A percentile compares a stretch with the other conserved stretches of the same genome.
Conservation (phyloP, 2,797 vertebrate genomes). For the Sebastes miniatus region DNA sequence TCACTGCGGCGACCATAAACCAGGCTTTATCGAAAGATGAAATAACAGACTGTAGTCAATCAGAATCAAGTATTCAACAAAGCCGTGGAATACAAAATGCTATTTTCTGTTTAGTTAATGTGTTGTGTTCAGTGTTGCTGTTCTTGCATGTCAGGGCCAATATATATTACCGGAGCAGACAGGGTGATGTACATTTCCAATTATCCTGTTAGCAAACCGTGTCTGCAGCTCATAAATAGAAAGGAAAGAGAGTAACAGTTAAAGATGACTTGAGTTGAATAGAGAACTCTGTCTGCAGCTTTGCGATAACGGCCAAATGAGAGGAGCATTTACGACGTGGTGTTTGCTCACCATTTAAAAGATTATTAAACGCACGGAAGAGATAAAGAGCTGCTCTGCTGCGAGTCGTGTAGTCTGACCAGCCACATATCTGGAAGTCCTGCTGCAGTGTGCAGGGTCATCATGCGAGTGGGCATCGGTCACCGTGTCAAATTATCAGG, state of each 20-base stretch:
- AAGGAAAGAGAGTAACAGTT: neutral
- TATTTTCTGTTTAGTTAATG: neutral
- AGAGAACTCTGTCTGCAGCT: constrained; percentile 1
- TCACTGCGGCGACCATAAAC: too few species aligned
- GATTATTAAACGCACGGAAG: constrained; percentile 7
- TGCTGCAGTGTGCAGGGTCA: neutral
- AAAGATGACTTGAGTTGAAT: neutral
- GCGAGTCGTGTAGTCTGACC: constrained; percentile 11
- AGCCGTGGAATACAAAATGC: neutral
- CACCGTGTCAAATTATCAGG: neutral
- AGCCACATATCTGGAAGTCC: constrained; percentile 42
- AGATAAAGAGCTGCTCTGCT: constrained; percentile 24
- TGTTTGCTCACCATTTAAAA: constrained; percentile 9
- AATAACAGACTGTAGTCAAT: too few species aligned
- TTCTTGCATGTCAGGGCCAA: neutral
- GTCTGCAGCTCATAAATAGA: neutral
- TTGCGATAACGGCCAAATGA: neutral
- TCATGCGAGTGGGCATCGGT: neutral
- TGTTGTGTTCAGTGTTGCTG: neutral
- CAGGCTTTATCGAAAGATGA: too few species aligned
- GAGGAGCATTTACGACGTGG: neutral
- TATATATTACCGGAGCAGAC: neutral
- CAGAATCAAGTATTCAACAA: too few species aligned
- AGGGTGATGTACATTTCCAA: neutral
- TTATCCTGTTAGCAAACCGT: neutral